phyloP scores from a whole-genome alignment of 2,888 invertebrate genomes.

The Agriopis marginaria region DNA sequence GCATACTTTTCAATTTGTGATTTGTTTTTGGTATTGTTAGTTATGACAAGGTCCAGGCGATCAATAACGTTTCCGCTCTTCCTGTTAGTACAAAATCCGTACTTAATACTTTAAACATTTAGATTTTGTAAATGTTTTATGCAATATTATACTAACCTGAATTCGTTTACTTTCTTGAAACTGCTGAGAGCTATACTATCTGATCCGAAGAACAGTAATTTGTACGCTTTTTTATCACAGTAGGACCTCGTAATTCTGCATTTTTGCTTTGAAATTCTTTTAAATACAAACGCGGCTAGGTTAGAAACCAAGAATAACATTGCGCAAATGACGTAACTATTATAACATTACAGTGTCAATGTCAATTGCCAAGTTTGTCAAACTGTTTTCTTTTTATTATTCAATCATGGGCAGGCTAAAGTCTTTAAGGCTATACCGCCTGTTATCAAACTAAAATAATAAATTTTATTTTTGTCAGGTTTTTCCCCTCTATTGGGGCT shows the following conservation, averaged over 20 bases:
- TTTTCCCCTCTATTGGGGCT: too few relatives aligned
- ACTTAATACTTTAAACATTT: not conserved
- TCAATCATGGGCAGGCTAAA: not conserved
- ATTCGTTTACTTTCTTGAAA: conserved; percentile 88
- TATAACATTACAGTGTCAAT: conserved; percentile 15
- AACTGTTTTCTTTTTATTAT: not conserved
- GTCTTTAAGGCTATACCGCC: too few relatives aligned
- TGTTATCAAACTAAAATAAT: too few relatives aligned
- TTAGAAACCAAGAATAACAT: conserved; percentile 62
- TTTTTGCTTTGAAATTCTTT: conserved; percentile 57
- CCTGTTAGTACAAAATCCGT: conserved; percentile 66
- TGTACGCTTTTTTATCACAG: conserved; percentile 58
- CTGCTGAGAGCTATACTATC: conserved; percentile 93
- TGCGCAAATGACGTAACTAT: conserved; percentile 3
- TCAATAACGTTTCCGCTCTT: conserved; percentile 80
- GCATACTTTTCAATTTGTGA: conserved; percentile 91
- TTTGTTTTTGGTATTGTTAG: conserved; percentile 83
- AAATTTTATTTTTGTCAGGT: too few relatives aligned
- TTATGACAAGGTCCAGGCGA: conserved; percentile 90
- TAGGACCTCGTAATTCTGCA: conserved; percentile 50
- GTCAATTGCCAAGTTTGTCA: not conserved
- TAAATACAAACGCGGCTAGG: conserved; percentile 58
- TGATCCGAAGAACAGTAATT: conserved; percentile 93
- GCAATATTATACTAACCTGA: conserved; percentile 80
- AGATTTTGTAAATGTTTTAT: not conserved